Evolutionary conservation across 2,113 vertebrate genomes (phyloP), one percentile per base, ranked within the genome.

Genomic region (Amphilophus citrinellus): DNA sequence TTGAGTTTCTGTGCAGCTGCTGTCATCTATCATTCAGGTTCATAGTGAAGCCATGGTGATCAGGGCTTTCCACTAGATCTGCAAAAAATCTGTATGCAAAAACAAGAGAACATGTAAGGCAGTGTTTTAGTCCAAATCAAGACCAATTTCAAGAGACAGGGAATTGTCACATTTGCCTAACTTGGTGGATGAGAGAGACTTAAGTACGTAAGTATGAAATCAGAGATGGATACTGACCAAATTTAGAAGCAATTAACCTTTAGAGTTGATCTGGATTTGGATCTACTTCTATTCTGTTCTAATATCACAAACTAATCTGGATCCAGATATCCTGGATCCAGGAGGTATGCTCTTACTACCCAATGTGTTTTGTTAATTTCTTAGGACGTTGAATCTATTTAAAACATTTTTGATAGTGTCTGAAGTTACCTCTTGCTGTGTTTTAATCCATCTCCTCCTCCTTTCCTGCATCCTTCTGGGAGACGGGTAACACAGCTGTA

Each of bases 371-470:
- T 71, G 17, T 53, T 53, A 32, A 32, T 73, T n/a, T 20, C 66
- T 73, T 3, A 4, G 44, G 17, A 73, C 8, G 6, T 73, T 73
- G 32, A 73, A 73, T 32, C 10, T 32, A 8, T 30, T 32, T 53
- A 2, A 53, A 53, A 73, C 20, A 53, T 42, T 15, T 27, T 7
- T 76, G 13, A 57, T 76, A 58, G 30, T 32, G 71, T 35, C 11
- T 37, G n/a, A 60, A 3, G 3, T 65, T 76, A 92, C 88, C 89
- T 88, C 75, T 44, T 47, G 30, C 63, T 66, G 15, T 22, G 9
- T 6, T 71, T 90, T 87, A 94, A 82, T 95, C 95, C 0, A 89
- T 93, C 63, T 95, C 95, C 27, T 93, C 92, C 39, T 82, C 89
- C 37, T 77, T 84, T 27, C 37, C 2, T 2, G 4, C 2, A 15